Percentiles rank a stretch among this genome's conserved stretches.
Conservation (phyloP, 2,113 vertebrate genomes). For the human (Homo sapiens) region DNA sequence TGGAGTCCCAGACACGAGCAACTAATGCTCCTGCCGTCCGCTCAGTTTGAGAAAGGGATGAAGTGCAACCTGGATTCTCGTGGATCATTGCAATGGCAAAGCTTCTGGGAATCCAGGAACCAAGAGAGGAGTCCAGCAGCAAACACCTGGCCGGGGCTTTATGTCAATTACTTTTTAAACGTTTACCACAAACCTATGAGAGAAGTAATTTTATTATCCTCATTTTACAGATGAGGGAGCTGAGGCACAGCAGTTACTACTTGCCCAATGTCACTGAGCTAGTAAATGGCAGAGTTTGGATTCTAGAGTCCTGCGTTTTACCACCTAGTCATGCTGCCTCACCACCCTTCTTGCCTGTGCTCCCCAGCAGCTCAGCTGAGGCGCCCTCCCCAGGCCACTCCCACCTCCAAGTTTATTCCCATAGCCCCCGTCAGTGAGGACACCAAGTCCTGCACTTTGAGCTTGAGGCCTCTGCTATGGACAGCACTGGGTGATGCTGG, state of each 20-base stretch:
- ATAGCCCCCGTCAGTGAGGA: background rate
- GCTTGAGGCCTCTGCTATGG: background rate
- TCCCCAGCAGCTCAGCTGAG: background rate
- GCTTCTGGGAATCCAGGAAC: background rate
- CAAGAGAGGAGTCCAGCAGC: background rate
- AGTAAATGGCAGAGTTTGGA: background rate
- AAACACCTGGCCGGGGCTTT: background rate
- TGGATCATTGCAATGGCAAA: background rate
- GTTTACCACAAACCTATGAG: background rate
- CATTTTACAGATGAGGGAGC: background rate
- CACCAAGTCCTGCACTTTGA: background rate
- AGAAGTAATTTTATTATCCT: background rate
- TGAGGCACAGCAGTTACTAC: background rate
- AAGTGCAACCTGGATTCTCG: background rate
- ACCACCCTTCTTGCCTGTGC: fast-evolving
- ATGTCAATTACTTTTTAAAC: background rate
- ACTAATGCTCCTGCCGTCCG: background rate
- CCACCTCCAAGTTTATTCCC: background rate
- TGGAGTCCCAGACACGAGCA: background rate
- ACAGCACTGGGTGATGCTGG: background rate
- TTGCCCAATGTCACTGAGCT: background rate
- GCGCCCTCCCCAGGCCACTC: background rate
- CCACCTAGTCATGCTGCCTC: background rate
- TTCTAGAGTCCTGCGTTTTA: background rate
- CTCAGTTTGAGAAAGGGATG: background rate